These are phyloP conservation scores for Criorhina ranunculi DNA, from an alignment of 2,888 invertebrate species.

Conservation along the genomic window DNA sequence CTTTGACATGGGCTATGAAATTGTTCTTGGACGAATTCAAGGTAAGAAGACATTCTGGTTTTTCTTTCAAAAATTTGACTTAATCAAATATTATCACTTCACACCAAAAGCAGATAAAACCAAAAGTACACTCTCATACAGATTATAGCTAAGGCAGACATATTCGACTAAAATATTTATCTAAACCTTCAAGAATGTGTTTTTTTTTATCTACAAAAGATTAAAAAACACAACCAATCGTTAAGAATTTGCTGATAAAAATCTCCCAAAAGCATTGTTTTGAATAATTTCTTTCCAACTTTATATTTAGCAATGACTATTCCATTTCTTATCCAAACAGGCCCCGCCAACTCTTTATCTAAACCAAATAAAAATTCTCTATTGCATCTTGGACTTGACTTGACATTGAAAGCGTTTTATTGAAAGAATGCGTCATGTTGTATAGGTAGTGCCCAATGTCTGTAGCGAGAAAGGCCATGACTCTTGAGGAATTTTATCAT, in stretches of 20 bases:
- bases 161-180: background rate
- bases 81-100: constrained; percentile 1
- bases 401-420: constrained; percentile 16
- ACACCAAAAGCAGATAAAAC: constrained; percentile 8
- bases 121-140: background rate
- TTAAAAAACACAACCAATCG: constrained; percentile 24
- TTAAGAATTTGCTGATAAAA: constrained; percentile 25
- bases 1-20: no score
- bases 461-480: constrained; percentile 12
- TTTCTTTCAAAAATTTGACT: constrained; percentile 7
- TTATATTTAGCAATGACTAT: constrained; percentile 15
- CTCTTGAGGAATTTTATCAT: constrained; percentile 27
- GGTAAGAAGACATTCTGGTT: no score
- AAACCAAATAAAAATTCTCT: background rate
- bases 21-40: no score
- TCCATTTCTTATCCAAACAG: background rate
- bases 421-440: background rate
- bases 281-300: background rate
- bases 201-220: constrained; percentile 16
- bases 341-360: constrained; percentile 7
- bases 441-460: background rate
- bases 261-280: background rate
- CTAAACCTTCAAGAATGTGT: background rate
- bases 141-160: background rate
- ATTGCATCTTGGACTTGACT: constrained; percentile 19